phyloP scores from a whole-genome alignment of 2,888 invertebrate species.

The Eilema sororculum region DNA sequence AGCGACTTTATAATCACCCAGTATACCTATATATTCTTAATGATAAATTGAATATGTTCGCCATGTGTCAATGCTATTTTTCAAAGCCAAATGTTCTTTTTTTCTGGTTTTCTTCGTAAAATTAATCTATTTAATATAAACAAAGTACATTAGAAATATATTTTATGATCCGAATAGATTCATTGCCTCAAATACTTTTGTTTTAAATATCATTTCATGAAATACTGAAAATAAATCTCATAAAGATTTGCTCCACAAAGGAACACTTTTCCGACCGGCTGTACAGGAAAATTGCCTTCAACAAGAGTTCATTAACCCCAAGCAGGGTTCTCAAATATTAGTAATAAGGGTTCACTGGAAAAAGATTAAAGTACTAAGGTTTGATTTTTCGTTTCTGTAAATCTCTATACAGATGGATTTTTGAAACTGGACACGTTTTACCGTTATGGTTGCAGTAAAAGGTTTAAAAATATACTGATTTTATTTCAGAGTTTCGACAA shows the following conservation, averaged over 20 bases:
- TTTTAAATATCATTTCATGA: conserved; percentile 30
- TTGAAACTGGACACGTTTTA: no score
- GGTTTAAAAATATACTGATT: no score
- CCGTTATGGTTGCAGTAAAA: no score
- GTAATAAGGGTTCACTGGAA: conserved; percentile 46
- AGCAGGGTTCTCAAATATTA: conserved; percentile 41
- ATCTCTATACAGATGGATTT: no score
- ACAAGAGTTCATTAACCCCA: conserved; percentile 54
- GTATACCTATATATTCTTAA: no score
- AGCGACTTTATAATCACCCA: no score
- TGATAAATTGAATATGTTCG: no score
- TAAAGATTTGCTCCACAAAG: conserved; percentile 54
- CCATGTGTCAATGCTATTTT: no score
- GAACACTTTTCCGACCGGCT: conserved; percentile 60
- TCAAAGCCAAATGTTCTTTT: no score
- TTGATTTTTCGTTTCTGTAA: not conserved
- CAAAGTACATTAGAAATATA: not conserved
- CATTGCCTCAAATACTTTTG: conserved; percentile 32
- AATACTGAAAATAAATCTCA: conserved; percentile 32
- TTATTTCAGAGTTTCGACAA: no score
- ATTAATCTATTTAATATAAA: not conserved
- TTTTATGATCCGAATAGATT: conserved; percentile 14
- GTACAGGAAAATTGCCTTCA: conserved; percentile 60
- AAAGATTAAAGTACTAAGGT: conserved; percentile 39
- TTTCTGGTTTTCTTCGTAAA: no score